Base-by-base conservation (phyloP, 2,797 vertebrate genomes). In the Meda fulgida region DNA sequence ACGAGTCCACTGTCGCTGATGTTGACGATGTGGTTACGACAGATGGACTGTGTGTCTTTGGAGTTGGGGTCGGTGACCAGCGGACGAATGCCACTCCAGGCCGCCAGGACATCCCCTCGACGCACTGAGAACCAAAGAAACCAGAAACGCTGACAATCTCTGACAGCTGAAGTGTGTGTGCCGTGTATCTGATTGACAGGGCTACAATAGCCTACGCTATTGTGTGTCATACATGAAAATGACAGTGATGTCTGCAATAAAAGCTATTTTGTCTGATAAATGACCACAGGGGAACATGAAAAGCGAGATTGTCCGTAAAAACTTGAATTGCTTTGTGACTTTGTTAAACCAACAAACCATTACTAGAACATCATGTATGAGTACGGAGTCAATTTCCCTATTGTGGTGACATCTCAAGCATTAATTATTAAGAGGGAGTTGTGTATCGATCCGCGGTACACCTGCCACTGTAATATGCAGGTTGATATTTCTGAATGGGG, bases 51-150 rank as follows among this genome's bases (percentile, higher is more conserved):
- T 0, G 98, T 98, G 92, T 99, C 96, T 93, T 96, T 97, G 83
- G 97, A 99, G 92, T 91, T 94, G 29, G 98, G 97, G 92, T 99
- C 96, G 0, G 96, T 98, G 43, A 99, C 98, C 90, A 99, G 95
- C 1, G 97, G 97, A 5, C 98, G 96, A 87, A 99, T 99, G 51
- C 98, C 98, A 1, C 98, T 99, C 98, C 98, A 99, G 0, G 98
- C 98, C 23, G 98, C 98, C 91, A 99, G 85, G 72, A 99, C 98
- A 0, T 99, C 98, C 76, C 98, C 98, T 91, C 98, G 95, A 83
- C 98, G 96, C 89, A 99, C 98, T 99, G 93, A 55, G 31, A 80
- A 86, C 7, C 66, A 31, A 83, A 89, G 26, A 82, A 34, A 65
- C 79, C 29, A 81, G 1, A 85, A 38, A 79, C 73, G 46, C 48